Conservation (phyloP, 2,113 vertebrate species). For the Stigmatopora nigra region DNA sequence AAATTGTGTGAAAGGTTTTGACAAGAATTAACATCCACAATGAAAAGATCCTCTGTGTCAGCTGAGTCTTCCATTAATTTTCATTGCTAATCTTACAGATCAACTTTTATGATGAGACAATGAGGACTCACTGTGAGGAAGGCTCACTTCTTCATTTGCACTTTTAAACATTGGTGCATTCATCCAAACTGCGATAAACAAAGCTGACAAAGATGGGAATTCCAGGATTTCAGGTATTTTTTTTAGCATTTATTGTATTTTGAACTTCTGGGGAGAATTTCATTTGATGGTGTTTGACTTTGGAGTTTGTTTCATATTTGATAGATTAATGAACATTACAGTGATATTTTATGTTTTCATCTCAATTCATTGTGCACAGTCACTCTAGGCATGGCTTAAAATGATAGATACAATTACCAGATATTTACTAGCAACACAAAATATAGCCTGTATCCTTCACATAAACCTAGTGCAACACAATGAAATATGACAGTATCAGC, state of each 20-base stretch:
- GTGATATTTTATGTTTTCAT: not conserved
- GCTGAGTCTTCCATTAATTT: conserved; percentile 1
- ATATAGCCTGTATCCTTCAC: not conserved
- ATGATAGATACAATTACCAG: not conserved
- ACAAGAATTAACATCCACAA: not conserved
- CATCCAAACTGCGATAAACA: not conserved
- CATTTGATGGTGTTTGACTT: too few species aligned
- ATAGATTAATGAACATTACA: not conserved
- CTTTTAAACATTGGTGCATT: not conserved
- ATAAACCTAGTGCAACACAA: not conserved
- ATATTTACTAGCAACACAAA: not conserved
- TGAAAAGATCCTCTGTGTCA: conserved; percentile 4
- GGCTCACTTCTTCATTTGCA: not conserved
- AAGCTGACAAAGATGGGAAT: not conserved
- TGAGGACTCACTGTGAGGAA: not conserved
- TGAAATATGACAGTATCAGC: conserved; percentile 5
- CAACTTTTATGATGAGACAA: conserved; percentile 1
- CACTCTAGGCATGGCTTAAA: not conserved
- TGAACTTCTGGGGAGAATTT: too few species aligned
- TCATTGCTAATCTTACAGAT: conserved; percentile 2
- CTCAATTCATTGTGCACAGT: not conserved
- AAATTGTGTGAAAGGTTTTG: conserved; percentile 1
- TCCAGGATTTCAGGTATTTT: not conserved
- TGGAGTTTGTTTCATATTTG: too few species aligned
- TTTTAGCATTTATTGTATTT: not conserved